Conservation (phyloP, 2,888 invertebrate species). For the Chrysomela aeneicollis region DNA sequence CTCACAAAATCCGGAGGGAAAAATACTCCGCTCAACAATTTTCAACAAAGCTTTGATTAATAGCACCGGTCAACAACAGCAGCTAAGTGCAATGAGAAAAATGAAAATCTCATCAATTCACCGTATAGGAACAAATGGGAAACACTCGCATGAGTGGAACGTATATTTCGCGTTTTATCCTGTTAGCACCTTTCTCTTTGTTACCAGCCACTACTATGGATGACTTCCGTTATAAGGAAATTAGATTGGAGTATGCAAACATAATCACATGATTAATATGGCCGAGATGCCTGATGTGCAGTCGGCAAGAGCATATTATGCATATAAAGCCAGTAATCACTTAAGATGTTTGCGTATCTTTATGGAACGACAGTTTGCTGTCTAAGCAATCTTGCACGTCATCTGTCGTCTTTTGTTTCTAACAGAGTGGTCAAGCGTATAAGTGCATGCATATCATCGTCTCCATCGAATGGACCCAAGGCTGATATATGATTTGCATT, state of each 20-base stretch:
- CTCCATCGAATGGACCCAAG: not conserved
- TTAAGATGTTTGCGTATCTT: conserved; percentile 45
- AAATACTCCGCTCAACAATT: not conserved
- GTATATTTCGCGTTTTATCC: conserved; percentile 30
- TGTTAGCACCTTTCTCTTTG: conserved; percentile 38
- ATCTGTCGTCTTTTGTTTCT: conserved; percentile 16
- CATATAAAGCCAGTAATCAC: conserved; percentile 46
- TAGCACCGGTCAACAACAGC: not conserved
- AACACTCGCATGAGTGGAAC: conserved; percentile 31
- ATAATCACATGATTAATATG: conserved; percentile 40
- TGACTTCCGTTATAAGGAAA: conserved; percentile 38
- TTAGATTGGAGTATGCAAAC: conserved; percentile 40
- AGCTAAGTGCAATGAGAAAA: conserved; percentile 22
- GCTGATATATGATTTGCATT: not conserved
- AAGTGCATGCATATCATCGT: not conserved
- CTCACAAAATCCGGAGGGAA: not conserved
- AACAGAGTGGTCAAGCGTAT: not conserved
- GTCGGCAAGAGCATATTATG: conserved; percentile 46
- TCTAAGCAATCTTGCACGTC: conserved; percentile 27
- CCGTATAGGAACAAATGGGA: conserved; percentile 31
- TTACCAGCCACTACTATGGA: conserved; percentile 34
- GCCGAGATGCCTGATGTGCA: conserved; percentile 26
- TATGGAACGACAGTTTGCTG: conserved; percentile 32
- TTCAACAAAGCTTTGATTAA: not conserved
- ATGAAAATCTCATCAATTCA: conserved; percentile 33